phyloP scores from a whole-genome alignment of 2,113 vertebrate species.

The Chloropsis hardwickii region DNA sequence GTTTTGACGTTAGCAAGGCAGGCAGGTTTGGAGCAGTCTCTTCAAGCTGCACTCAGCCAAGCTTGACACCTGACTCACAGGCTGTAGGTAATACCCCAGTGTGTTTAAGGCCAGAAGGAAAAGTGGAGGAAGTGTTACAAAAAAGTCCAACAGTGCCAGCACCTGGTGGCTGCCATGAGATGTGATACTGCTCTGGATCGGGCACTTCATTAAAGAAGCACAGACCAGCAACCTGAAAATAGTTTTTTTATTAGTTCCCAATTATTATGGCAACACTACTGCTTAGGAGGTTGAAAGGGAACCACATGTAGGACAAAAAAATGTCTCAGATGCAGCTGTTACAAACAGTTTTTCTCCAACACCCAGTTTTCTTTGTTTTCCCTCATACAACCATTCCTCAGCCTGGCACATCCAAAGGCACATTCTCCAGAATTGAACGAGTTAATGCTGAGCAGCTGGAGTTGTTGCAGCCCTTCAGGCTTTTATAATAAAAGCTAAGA shows the following conservation, averaged over 20 bases:
- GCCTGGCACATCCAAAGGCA: not conserved
- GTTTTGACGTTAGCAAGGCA: not conserved
- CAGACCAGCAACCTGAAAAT: not conserved
- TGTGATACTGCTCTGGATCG: rapidly evolving
- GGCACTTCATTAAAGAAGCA: rapidly evolving
- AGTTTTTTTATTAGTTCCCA: not conserved
- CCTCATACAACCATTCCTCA: not conserved
- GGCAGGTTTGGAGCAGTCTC: not conserved
- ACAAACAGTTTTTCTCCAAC: not conserved
- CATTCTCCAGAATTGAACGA: not conserved
- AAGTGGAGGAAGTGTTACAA: not conserved
- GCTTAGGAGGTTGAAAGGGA: not conserved
- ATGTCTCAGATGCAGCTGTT: not conserved
- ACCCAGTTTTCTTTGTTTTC: not conserved
- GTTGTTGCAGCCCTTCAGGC: not conserved
- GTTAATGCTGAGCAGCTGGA: not conserved
- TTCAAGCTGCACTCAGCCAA: not conserved
- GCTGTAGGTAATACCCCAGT: not conserved
- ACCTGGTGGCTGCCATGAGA: not conserved
- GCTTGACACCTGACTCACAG: not conserved
- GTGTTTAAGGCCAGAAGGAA: not conserved
- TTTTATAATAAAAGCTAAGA: not conserved
- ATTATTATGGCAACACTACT: not conserved
- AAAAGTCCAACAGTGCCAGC: not conserved
- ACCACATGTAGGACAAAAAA: not conserved